Base-by-base conservation (phyloP, 2,113 vertebrate species). In the Centropus bengalensis region DNA sequence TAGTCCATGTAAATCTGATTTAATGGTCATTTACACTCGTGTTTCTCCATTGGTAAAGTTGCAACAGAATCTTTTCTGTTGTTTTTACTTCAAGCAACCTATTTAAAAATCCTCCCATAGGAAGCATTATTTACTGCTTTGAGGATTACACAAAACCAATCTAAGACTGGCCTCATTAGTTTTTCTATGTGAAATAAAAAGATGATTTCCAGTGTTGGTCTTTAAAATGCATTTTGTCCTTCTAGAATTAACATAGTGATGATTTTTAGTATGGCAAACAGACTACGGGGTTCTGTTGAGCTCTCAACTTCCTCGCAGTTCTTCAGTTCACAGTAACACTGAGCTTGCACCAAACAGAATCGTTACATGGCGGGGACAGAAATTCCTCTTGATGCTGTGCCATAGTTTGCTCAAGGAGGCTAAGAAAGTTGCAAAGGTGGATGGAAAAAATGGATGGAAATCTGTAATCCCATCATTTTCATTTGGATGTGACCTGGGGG, bases 191-290 rank as follows among this genome's bases (percentile, higher is more conserved):
- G 36, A 71, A 95, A 87, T 88, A 91, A 91, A 71, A 58, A 74
- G 71, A 64, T 67, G n/a, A 77, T 67, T 73, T 16, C 30, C 69
- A 95, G 36, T 27, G 15, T 58, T 91, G 66, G 56, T 83, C 62
- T 93, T 95, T 68, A 76, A 96, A 66, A 54, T 79, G 66, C 71
- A 54, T 82, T 96, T 88, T 47, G 59, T n/a, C 82, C 49, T 96
- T 82, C 23, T 55, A 44, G 44, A 94, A 78, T 84, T 94, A 88
- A 73, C 78, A 91, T 85, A 62, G 42, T 86, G 33, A 89, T 87
- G 56, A 44, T 69, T 62, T 86, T 85, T 66, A 28, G 51, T 47
- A 30, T 89, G 75, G 73, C 49, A 87, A 75, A 82, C 64, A 73
- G 71, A 22, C 79, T 76, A 4, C 14, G n/a, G 54, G 71, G 44